Base-by-base conservation (phyloP, 2,113 vertebrate species). In the Cettia cetti region DNA sequence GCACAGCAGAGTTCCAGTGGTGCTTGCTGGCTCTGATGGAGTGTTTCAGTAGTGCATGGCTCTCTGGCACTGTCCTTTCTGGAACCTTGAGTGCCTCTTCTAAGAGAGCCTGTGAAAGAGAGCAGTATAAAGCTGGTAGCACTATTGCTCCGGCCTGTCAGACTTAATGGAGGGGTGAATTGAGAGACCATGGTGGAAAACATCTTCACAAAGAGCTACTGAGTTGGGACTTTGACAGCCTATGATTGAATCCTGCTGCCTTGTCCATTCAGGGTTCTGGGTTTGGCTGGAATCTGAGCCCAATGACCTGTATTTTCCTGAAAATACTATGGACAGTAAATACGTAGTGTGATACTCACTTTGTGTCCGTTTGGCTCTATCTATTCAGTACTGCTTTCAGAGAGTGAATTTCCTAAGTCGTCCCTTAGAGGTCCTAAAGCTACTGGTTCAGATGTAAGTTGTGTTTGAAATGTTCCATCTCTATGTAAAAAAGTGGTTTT, bases 121-220 rank as follows among this genome's bases (percentile, higher is more conserved):
- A 68, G 52, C 10, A 15, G 37, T 40, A 7, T 35, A 44, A 84
- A 81, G 64, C 64, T 75, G 47, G n/a, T 70, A 42, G 74, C 60
- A 13, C 77, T 50, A 20, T 69, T 2, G 0, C 39, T 64, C 17
- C 0, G 0, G n/a, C 50, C 40, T 0, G 0, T 56, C 78, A 82
- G 35, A 49, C 65, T 50, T 87, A 24, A 21, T n/a, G n/a, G n/a
- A 74, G 28, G 53, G 61, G 42, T 53, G 59, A 69, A 60, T 2
- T 81, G 45, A 42, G 59, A 74, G n/a, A 74, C 24, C 17, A 19
- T 1, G 5, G 33, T 69, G 50, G 66, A 85, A 82, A 68, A n/a
- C 40, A 61, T n/a, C 75, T 82, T 92, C 26, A 52, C 45, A 42
- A 72, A 81, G 64, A 86, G 39, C 68, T 74, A 15, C 45, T 16